Base-by-base conservation (phyloP, 2,797 vertebrate genomes). In the Lindbergichthys nudifrons region DNA sequence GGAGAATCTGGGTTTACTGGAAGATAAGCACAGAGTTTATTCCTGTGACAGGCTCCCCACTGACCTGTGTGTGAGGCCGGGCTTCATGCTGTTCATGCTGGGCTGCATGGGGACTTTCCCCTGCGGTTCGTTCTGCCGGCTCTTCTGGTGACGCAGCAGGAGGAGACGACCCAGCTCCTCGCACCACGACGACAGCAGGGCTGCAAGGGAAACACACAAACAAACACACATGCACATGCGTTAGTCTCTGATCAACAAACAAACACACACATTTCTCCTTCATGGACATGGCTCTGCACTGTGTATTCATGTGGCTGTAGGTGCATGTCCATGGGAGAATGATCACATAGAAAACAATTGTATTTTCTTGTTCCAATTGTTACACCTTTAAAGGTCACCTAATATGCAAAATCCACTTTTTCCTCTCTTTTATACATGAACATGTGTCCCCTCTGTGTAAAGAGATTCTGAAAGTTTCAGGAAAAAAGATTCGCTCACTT, bases 51-150 rank as follows among this genome's bases (percentile, higher is more conserved):
- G 70, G 70, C 50, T 50, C 73, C 72, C 70, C 60, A 87, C 97
- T 96, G 92, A 99, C 98, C 97, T 96, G 91, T 99, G 98, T 16
- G 98, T 98, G 92, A 99, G 97, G 87, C 97, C 95, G 70, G 97
- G 97, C 96, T 99, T 99, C 97, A 99, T 99, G 95, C 96, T 98
- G 96, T 95, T 99, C 96, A 99, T 97, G 93, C 96, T 96, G 71
- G 96, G 96, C 95, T 99, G 98, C 97, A 99, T 97, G 93, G 97
- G 96, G 73, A 98, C 95, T 91, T 99, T 99, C 90, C 96, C 97
- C 5, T 96, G 97, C 63, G 97, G 95, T 83, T 99, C 98, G 94
- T 95, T 99, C 94, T 99, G 98, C 84, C 98, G 94, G 95, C 95
- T 99, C 94, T 99, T 99, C 96, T 99, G 98, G 93, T 99, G 98